phyloP scores from a whole-genome alignment of 2,888 invertebrate species.

The Carpatolechia fugitivella region DNA sequence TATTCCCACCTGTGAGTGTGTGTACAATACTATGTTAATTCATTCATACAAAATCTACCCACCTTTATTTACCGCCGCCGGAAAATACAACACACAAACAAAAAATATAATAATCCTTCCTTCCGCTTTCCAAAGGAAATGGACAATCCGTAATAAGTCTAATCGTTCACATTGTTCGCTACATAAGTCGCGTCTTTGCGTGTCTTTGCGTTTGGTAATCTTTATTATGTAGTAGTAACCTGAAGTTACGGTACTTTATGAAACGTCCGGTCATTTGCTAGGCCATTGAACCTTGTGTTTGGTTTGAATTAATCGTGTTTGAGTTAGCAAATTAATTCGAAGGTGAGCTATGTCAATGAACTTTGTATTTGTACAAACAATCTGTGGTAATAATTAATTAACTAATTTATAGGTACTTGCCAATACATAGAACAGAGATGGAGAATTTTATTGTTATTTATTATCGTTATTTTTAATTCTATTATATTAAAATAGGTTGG shows the following conservation, averaged over 20 bases:
- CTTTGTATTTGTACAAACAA: neutral
- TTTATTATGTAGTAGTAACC: conserved; percentile 1
- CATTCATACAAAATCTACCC: too few relatives aligned
- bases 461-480: too few relatives aligned
- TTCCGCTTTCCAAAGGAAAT: neutral
- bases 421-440: too few relatives aligned
- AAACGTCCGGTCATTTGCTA: neutral
- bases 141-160: neutral
- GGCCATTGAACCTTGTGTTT: neutral
- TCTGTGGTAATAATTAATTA: neutral
- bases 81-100: too few relatives aligned
- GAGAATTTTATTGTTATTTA: too few relatives aligned
- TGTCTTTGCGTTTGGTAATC: conserved; percentile 1
- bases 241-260: conserved; percentile 7
- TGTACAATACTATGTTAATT: too few relatives aligned
- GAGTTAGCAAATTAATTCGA: neutral
- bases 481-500: too few relatives aligned
- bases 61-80: too few relatives aligned
- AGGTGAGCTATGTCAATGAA: neutral
- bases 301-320: conserved; percentile 1
- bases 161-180: neutral
- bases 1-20: too few relatives aligned
- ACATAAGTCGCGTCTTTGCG: neutral
- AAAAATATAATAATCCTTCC: neutral
- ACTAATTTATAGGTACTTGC: too few relatives aligned